Percentiles rank a stretch among this genome's conserved stretches.
These are phyloP conservation scores for Drosophila picticornis DNA, from an alignment of 2,888 invertebrate species.

Conservation along the genomic window DNA sequence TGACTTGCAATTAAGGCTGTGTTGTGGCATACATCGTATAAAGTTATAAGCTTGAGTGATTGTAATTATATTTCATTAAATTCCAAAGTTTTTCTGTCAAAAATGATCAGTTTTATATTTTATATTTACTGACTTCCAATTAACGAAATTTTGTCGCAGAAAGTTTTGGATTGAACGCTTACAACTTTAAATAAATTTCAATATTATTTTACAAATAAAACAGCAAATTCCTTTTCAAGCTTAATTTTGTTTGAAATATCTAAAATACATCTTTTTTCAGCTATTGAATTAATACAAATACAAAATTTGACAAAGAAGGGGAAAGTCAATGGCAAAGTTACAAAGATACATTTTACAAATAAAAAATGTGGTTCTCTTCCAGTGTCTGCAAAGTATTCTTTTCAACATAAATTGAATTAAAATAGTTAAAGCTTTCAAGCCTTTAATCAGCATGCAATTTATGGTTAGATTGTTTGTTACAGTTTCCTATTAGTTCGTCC, in stretches of 20 bases:
- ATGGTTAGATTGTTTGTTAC: not conserved
- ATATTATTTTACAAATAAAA: not conserved
- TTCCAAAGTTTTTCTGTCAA: too few relatives aligned
- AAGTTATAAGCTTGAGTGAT: not conserved
- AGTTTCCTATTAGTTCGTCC: not conserved
- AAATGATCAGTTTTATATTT: too few relatives aligned
- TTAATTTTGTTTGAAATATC: not conserved
- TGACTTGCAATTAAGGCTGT: not conserved
- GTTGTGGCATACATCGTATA: not conserved
- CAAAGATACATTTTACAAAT: not conserved
- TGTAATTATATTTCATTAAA: not conserved
- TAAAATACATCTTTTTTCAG: not conserved
- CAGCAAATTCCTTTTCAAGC: not conserved
- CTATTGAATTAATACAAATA: not conserved
- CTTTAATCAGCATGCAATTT: not conserved
- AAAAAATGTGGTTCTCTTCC: not conserved
- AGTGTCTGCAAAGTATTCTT: not conserved
- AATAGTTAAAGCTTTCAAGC: not conserved
- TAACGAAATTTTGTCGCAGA: too few relatives aligned
- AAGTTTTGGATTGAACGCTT: too few relatives aligned
- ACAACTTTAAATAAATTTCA: too few relatives aligned
- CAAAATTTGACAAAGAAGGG: not conserved
- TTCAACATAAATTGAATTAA: too few relatives aligned
- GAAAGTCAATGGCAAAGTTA: not conserved
- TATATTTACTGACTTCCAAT: too few relatives aligned